Base-by-base conservation (phyloP, 2,888 invertebrate genomes). In the Priocnemis perturbator region DNA sequence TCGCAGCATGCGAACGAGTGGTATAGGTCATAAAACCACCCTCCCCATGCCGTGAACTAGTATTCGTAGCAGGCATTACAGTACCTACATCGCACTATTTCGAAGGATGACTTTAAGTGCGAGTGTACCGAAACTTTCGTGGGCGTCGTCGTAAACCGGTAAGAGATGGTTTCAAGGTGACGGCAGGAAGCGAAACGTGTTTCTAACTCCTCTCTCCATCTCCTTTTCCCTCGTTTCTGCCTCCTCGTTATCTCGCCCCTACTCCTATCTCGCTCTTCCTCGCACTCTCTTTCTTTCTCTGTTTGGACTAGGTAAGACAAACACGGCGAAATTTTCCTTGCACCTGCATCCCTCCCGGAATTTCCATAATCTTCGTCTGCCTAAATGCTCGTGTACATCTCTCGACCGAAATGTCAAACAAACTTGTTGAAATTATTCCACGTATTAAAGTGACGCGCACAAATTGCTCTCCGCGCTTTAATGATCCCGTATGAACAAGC, bases 61-160 rank as follows among this genome's bases (percentile, higher is more conserved):
- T 81, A 74, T 74, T 74, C 71, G 68, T 73, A 82, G 72, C 77
- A 74, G 71, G 69, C 77, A 81, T 80, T 79, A 74, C 64, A 71
- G 67, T 71, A 66, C 52, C 66, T 71, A 69, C 69, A 77, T 73
- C 71, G 77, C 60, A 60, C 73, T 76, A 79, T 81, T 82, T 69
- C 76, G 71, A 73, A 74, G 71, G 74, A 81, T 81, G 81, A 76
- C 80, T 81, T 81, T 78, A 75, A 81, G 71, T 72, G 77, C 69
- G 67, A 74, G 69, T 68, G 67, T 76, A 78, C 63, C 67, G 64
- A 73, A 81, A 78, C 61, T 79, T 78, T 79, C 69, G 73, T 61
- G 64, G 68, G 63, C 52, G 60, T 58, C 63, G 67, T 82, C 79
- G 73, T 81, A 81, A 82, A 82, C 79, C 78, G 75, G 75, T 74